A percentile compares a stretch with the other conserved stretches of the same genome.
Conservation (phyloP, 37 sponge, comb jelly and placozoan species). For the Oopsacas minuta region DNA sequence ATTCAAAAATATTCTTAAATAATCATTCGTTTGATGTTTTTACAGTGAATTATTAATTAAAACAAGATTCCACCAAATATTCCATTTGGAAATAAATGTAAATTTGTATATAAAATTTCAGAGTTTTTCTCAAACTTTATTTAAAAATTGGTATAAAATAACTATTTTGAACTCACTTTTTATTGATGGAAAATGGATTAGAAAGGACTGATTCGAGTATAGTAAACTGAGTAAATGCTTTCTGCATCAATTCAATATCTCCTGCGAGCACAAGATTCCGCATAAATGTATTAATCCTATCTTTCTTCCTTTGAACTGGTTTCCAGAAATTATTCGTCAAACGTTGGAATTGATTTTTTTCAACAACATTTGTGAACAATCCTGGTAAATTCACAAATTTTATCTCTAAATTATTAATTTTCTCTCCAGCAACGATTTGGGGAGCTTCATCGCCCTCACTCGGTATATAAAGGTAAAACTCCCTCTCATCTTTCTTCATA, state of each 20-base stretch:
- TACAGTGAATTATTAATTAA: no score
- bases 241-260: background rate
- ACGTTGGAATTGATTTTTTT: background rate
- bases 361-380: background rate
- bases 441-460: background rate
- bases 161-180: background rate
- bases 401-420: background rate
- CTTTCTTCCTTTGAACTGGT: background rate
- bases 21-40: no score
- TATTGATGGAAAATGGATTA: background rate
- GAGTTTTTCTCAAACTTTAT: no score
- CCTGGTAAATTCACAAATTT: background rate
- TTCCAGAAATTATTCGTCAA: background rate
- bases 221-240: background rate
- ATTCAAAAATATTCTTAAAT: no score
- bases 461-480: background rate
- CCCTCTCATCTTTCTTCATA: background rate
- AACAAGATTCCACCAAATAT: no score
- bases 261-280: background rate
- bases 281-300: background rate
- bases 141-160: no score
- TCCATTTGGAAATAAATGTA: no score
- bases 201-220: background rate
- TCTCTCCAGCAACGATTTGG: background rate
- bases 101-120: no score